Evolutionary conservation across 2,888 invertebrate genomes (phyloP).

Genomic region (Macrophya annulata): DNA sequence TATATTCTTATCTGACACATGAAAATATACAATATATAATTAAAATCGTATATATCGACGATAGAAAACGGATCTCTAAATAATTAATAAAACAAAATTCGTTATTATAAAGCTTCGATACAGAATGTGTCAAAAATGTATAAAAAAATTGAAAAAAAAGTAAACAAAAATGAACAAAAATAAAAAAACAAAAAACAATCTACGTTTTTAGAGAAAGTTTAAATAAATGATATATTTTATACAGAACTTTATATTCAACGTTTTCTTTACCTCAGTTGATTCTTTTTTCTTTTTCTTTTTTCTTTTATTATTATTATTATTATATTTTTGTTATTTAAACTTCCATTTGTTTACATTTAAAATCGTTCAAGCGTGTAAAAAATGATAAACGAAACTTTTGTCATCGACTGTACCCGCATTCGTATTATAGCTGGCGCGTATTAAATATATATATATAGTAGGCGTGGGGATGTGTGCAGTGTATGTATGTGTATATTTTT

Average conservation of each 20-base stretch:
- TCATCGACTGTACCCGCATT: slow-evolving; percentile 14
- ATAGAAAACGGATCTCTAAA: too few relatives aligned
- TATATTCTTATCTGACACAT: too few relatives aligned
- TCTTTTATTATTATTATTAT: neutral
- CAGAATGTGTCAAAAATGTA: too few relatives aligned
- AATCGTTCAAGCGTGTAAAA: neutral
- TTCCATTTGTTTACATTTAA: slow-evolving; percentile 17
- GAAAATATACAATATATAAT: too few relatives aligned
- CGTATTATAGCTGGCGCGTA: neutral
- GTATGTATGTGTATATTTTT: slow-evolving; percentile 53
- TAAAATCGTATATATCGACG: too few relatives aligned
- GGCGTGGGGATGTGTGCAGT: neutral
- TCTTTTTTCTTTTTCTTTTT: neutral
- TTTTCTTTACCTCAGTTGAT: neutral
- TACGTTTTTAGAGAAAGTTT: neutral
- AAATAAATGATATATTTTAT: neutral
- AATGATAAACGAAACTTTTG: neutral
- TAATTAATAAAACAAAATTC: too few relatives aligned
- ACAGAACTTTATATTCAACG: neutral
- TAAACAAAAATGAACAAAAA: too few relatives aligned
- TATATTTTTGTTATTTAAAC: neutral
- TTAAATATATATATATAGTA: slow-evolving; percentile 21
- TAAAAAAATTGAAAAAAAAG: too few relatives aligned
- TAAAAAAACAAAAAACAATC: too few relatives aligned
- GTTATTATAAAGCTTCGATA: too few relatives aligned